These are phyloP conservation scores for Philopedon plagiatum DNA, from an alignment of 2,888 invertebrate species.

Conservation along the genomic window DNA sequence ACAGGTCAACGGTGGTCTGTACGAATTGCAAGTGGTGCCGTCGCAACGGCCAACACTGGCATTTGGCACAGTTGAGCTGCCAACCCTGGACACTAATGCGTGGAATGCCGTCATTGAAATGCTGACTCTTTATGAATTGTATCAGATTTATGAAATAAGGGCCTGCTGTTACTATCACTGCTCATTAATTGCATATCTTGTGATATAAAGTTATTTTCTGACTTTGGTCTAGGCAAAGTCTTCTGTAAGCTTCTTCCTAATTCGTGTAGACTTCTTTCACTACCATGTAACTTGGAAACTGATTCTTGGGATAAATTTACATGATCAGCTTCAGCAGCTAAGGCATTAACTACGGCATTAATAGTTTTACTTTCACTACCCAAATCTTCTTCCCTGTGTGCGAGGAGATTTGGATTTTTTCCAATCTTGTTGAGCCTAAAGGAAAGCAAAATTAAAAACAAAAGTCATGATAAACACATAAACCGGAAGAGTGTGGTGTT, in stretches of 20 bases:
- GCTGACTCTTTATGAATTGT: constrained; percentile 80
- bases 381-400: constrained; percentile 81
- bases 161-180: constrained; percentile 72
- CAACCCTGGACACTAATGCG: constrained; percentile 73
- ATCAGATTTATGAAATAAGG: constrained; percentile 84
- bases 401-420: constrained; percentile 95
- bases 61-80: constrained; percentile 59
- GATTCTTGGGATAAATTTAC: constrained; percentile 85
- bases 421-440: constrained; percentile 92
- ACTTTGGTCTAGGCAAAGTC: constrained; percentile 82
- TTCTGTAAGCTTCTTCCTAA: constrained; percentile 81
- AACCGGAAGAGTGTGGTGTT: not conserved
- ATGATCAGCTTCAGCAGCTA: constrained; percentile 92
- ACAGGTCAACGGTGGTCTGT: constrained; percentile 53
- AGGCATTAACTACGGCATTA: constrained; percentile 92
- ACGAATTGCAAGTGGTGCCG: constrained; percentile 59
- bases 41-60: constrained; percentile 59
- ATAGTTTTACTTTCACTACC: constrained; percentile 86
- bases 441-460: not conserved
- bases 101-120: constrained; percentile 82
- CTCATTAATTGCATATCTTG: constrained; percentile 75
- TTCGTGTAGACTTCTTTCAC: constrained; percentile 69
- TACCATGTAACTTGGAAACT: constrained; percentile 64
- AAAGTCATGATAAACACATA: not conserved
- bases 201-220: constrained; percentile 82